Percentiles rank a stretch among this genome's conserved stretches.
Evolutionary conservation across 2,113 vertebrate genomes (phyloP).

Genomic region (Thamnophis sirtalis): DNA sequence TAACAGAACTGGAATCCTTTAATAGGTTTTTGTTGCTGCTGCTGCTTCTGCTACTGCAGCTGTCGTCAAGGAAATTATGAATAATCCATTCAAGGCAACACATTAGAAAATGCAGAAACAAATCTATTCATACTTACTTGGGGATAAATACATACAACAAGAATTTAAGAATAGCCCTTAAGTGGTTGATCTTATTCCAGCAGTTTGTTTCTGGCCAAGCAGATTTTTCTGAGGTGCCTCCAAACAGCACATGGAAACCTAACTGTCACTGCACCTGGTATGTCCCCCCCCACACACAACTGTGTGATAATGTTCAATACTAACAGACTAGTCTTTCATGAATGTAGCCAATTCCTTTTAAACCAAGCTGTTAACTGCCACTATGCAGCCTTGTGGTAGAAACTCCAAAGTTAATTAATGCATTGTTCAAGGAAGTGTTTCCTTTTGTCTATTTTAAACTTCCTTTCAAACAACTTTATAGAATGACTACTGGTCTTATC

Average conservation of each 20-base stretch:
- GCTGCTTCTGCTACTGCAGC: too few relatives aligned
- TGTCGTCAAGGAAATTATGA: neutral
- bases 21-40: neutral
- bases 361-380: neutral
- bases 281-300: neutral
- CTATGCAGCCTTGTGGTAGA: neutral
- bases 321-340: neutral
- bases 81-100: neutral
- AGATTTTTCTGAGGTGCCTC: neutral
- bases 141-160: too few relatives aligned
- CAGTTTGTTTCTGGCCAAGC: neutral
- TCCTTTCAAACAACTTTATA: neutral
- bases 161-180: neutral
- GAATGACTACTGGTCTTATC: neutral
- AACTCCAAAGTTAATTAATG: neutral
- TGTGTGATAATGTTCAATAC: neutral
- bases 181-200: neutral
- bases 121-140: neutral
- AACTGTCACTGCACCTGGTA: neutral
- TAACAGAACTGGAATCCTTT: neutral
- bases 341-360: neutral
- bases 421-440: neutral
- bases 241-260: neutral
- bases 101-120: neutral
- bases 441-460: neutral